Conservation (phyloP, 2,797 vertebrate genomes). For the Tokudaia tokunoshimensis region DNA sequence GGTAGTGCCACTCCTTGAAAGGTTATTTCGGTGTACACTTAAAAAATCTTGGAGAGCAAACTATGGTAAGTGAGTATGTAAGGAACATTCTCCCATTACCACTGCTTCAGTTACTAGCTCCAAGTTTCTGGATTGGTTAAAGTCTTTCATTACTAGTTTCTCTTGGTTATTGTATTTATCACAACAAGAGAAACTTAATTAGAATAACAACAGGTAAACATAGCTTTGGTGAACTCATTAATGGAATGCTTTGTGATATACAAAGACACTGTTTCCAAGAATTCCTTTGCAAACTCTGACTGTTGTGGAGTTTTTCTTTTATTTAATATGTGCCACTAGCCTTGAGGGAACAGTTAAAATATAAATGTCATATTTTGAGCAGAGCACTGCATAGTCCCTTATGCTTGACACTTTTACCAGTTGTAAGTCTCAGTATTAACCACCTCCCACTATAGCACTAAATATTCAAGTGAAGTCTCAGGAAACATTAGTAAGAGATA, state of each 20-base stretch:
- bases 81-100: not conserved
- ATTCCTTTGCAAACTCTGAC: not conserved
- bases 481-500: not conserved
- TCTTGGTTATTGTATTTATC: not conserved
- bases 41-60: not conserved
- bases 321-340: not conserved
- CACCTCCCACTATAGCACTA: not conserved
- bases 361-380: too few relatives aligned
- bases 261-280: not conserved
- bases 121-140: not conserved
- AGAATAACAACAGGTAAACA: not conserved
- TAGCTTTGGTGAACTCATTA: not conserved
- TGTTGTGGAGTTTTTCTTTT: not conserved
- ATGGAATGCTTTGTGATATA: not conserved
- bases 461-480: too few relatives aligned
- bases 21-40: not conserved
- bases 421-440: not conserved
- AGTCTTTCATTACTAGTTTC: not conserved
- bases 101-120: not conserved
- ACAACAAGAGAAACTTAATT: not conserved
- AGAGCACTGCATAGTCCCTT: not conserved
- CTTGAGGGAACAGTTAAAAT: not conserved
- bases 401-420: not conserved
- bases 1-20: not conserved
- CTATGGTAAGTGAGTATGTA: not conserved